Evolutionary conservation across 30 jellyfish, hydroid and myxozoan genomes (phyloP).

Genomic region (Turritopsis dohrnii): DNA sequence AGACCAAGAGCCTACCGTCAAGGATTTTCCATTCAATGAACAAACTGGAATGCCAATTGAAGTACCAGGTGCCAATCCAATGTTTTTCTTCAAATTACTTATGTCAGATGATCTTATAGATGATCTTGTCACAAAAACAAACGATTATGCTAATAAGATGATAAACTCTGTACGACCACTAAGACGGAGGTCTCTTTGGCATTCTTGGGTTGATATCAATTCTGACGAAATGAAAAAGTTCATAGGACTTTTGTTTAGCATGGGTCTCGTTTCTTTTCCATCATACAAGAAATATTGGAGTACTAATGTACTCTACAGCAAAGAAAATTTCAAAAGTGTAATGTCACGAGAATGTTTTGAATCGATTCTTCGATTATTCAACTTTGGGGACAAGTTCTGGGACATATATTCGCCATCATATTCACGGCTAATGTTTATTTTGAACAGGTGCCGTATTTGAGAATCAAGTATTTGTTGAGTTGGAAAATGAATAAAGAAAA

Average conservation of each 20-base stretch:
- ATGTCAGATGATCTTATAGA: conserved; percentile 10
- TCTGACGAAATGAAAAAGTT: conserved; percentile 33
- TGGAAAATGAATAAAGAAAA: no score
- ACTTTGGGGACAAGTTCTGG: conserved; percentile 32
- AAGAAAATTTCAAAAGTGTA: neutral
- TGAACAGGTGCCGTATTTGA: no score
- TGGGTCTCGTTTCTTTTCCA: conserved; percentile 32
- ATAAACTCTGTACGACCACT: conserved; percentile 23
- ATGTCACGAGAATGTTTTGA: conserved; percentile 33
- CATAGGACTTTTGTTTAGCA: conserved; percentile 28
- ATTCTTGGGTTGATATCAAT: neutral
- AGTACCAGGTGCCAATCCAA: conserved; percentile 2
- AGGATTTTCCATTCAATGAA: conserved; percentile 8
- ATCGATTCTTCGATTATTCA: conserved; percentile 5
- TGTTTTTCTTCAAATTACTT: conserved; percentile 18
- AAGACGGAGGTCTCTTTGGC: neutral
- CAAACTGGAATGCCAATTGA: neutral
- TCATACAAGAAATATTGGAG: conserved; percentile 26
- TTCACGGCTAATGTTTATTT: no score
- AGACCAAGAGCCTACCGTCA: conserved; percentile 20
- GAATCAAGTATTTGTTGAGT: no score
- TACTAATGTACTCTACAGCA: conserved; percentile 15
- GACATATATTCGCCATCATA: no score
- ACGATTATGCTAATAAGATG: conserved; percentile 4
- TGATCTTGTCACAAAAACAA: conserved; percentile 17